Evolutionary conservation across 2,888 invertebrate species (phyloP).

Genomic region (Stenurella melanura): DNA sequence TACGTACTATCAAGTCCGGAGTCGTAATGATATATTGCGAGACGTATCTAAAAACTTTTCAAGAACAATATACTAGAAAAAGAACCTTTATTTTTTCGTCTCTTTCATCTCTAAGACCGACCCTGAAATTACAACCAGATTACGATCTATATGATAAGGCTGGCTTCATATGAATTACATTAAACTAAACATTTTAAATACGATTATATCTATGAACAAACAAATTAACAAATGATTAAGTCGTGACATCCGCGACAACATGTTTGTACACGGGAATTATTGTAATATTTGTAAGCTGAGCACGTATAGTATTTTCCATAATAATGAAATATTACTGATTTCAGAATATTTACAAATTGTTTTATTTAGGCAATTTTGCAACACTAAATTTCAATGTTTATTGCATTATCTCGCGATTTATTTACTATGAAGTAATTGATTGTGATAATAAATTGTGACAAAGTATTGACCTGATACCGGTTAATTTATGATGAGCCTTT

Average conservation of each 20-base stretch:
- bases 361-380: neutral
- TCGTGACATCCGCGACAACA: neutral
- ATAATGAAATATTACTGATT: conserved; percentile 5
- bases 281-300: neutral
- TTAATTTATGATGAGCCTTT: neutral
- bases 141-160: too few relatives aligned
- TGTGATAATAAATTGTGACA: neutral
- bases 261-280: neutral
- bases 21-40: too few relatives aligned
- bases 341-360: neutral
- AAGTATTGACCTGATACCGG: neutral
- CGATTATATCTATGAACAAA: neutral
- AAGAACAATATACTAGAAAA: too few relatives aligned
- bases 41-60: too few relatives aligned
- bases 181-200: neutral
- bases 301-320: conserved; percentile 5
- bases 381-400: neutral
- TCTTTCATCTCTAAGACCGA: too few relatives aligned
- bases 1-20: too few relatives aligned
- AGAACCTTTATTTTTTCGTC: too few relatives aligned
- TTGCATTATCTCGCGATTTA: conserved; percentile 8
- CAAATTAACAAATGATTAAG: neutral
- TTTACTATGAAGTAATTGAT: neutral
- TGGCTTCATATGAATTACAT: too few relatives aligned
- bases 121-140: too few relatives aligned